Evolutionary conservation across 2,888 invertebrate genomes (phyloP).

Genomic region (Synergus umbraculus): DNA sequence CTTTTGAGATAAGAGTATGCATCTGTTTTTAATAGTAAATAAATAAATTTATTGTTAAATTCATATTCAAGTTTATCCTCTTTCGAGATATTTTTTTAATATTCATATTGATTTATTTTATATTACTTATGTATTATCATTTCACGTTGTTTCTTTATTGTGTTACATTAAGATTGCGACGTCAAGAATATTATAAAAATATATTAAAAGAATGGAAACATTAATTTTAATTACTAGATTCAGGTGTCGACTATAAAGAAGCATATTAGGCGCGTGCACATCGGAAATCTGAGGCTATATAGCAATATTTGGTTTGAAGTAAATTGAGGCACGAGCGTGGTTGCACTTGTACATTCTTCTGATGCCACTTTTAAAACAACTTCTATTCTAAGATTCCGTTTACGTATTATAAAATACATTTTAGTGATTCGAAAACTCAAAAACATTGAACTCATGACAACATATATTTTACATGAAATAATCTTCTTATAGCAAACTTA

Average conservation of each 20-base stretch:
- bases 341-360: slow-evolving; percentile 60
- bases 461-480: neutral
- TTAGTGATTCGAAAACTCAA: neutral
- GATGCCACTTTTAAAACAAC: slow-evolving; percentile 24
- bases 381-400: neutral
- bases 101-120: neutral
- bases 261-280: slow-evolving; percentile 42
- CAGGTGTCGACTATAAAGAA: slow-evolving; percentile 41
- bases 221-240: slow-evolving; percentile 41
- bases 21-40: too few species aligned
- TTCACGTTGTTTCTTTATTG: too few species aligned
- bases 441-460: neutral
- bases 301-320: slow-evolving; percentile 36
- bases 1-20: too few species aligned
- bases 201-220: slow-evolving; percentile 6
- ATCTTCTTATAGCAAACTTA: neutral
- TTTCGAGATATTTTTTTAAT: neutral
- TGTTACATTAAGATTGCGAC: neutral
- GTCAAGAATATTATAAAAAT: slow-evolving; percentile 33
- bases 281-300: slow-evolving; percentile 25
- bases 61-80: too few species aligned
- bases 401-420: slow-evolving; percentile 8
- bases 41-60: too few species aligned
- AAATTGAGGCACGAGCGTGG: slow-evolving; percentile 69
- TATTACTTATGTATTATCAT: too few species aligned